Evolutionary conservation across 2,888 invertebrate species (phyloP), one percentile per base, ranked within the genome.

Genomic region (Tuberolachnus salignus): DNA sequence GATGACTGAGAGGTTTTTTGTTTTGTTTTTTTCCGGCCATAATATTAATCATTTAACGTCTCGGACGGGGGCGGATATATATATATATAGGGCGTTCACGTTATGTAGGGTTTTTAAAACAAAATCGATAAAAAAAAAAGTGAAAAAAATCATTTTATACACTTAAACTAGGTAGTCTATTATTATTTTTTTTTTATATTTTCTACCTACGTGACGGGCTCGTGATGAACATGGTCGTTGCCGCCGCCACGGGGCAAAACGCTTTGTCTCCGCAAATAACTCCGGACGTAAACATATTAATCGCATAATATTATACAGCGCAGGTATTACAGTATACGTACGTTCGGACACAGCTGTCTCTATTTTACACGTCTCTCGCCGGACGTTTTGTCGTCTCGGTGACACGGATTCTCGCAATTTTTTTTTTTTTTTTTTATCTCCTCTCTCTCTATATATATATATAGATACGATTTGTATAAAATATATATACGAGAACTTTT

Each of bases 91-190:
- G 34, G 34, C n/a, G n/a, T 1, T 16, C 1, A 21, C 13, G 9
- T 13, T 19, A 23, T 70, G 21, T 72, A 72, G 26, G 16, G 14
- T 46, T n/a, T 49, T 72, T 72, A 49, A 72, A 72, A 49, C 49
- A 61, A 61, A 72, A 72, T 72, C 72, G 72, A 61, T 72, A 72
- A 9, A 14, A 46, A 71, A 57, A 21, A 21, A 70, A 42, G 16
- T 21, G 44, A 63, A 66, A 66, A 23, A 67, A n/a, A 51, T n/a
- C n/a, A n/a, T n/a, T n/a, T n/a, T n/a, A n/a, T n/a, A n/a, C n/a
- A n/a, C n/a, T n/a, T n/a, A n/a, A n/a, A n/a, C n/a, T n/a, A n/a
- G n/a, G n/a, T n/a, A n/a, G n/a, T n/a, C n/a, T n/a, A n/a, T n/a
- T n/a, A n/a, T n/a, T n/a, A n/a, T n/a, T n/a, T n/a, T n/a, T n/a